Percentiles rank a stretch among this genome's conserved stretches.
These are phyloP conservation scores for Castor canadensis DNA, from an alignment of 2,113 vertebrate genomes.

Conservation along the genomic window DNA sequence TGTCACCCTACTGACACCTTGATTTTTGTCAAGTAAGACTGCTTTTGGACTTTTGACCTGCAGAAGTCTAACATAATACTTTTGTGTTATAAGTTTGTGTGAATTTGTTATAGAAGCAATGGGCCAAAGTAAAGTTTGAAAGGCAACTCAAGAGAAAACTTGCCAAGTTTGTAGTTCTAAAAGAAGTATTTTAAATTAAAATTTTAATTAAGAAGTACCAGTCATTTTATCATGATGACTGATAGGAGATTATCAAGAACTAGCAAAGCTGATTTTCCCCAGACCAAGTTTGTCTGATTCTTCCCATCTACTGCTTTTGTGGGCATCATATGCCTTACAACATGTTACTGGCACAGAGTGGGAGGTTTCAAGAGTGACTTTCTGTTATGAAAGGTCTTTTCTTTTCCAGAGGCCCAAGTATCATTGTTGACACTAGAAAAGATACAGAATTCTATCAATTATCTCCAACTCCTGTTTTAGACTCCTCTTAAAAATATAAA, in stretches of 20 bases:
- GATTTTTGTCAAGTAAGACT: neutral
- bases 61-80: neutral
- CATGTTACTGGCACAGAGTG: neutral
- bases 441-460: neutral
- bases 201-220: neutral
- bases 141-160: neutral
- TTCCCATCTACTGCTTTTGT: neutral
- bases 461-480: neutral
- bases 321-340: no score
- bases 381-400: neutral
- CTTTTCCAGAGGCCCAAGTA: neutral
- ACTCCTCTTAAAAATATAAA: neutral
- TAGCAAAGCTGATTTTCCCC: no score
- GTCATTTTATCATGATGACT: neutral
- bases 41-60: neutral
- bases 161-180: neutral
- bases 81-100: no score
- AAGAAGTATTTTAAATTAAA: neutral
- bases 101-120: neutral
- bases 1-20: rapidly evolving
- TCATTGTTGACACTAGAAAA: neutral
- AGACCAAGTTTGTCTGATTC: neutral
- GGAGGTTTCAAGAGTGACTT: neutral
- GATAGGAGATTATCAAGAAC: neutral
- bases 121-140: neutral